Conservation (phyloP, 2,888 invertebrate species). For the Agriopis leucophaearia region DNA sequence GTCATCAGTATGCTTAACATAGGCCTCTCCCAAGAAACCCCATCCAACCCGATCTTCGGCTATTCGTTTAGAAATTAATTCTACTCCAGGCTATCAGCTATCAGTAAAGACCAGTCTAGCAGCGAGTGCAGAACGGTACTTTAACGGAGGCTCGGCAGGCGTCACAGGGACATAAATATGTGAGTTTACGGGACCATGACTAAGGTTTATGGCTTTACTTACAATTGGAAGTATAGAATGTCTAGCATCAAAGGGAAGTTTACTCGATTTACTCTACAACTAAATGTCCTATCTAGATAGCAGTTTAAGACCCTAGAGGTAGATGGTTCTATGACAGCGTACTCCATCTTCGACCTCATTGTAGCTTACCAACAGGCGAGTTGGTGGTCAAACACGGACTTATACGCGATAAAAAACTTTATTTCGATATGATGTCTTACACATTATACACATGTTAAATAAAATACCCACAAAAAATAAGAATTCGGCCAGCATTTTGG, state of each 20-base stretch:
- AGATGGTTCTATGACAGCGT: too few species aligned
- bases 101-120: conserved; percentile 8
- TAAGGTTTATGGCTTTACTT: conserved; percentile 15
- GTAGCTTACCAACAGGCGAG: too few species aligned
- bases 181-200: conserved; percentile 35
- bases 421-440: too few species aligned
- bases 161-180: conserved; percentile 33
- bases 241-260: neutral
- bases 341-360: too few species aligned
- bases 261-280: neutral
- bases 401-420: too few species aligned
- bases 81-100: conserved; percentile 1
- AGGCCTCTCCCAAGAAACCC: neutral
- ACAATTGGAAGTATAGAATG: conserved; percentile 9
- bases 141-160: conserved; percentile 31
- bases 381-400: too few species aligned
- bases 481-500: too few species aligned
- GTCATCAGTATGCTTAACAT: too few species aligned
- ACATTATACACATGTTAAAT: too few species aligned
- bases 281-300: neutral
- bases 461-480: too few species aligned
- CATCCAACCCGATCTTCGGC: neutral
- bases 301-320: neutral
- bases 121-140: conserved; percentile 34
- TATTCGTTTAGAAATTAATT: neutral